Evolutionary conservation across 1,140 invertebrate species (phyloP).

Genomic region (Oppia nitens): DNA sequence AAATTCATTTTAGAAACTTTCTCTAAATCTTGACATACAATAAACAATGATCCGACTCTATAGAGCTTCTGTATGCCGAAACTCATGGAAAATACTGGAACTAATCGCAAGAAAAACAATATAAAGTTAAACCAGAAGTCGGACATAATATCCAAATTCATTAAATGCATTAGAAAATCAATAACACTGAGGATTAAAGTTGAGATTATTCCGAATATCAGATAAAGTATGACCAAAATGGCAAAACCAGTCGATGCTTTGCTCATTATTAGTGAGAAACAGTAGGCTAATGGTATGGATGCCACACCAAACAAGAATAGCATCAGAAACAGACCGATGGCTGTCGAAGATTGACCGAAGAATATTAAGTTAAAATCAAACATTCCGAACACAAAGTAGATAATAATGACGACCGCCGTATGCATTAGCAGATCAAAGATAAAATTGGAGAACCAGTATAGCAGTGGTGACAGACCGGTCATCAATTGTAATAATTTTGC

Average conservation of each 20-base stretch:
- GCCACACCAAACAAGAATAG: slow-evolving; percentile 18
- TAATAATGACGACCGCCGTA: not conserved
- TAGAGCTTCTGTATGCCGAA: slow-evolving; percentile 8
- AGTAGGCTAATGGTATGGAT: slow-evolving; percentile 20
- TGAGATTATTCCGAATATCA: slow-evolving; percentile 6
- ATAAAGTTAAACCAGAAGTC: not conserved
- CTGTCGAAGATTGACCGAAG: slow-evolving; percentile 1
- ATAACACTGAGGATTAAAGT: not conserved
- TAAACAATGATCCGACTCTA: not conserved
- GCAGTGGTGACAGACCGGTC: slow-evolving; percentile 14
- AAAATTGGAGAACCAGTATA: slow-evolving; percentile 19
- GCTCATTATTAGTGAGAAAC: slow-evolving; percentile 15
- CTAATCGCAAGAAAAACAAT: not conserved
- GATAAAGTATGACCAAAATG: slow-evolving; percentile 12
- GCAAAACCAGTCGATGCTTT: slow-evolving; percentile 16
- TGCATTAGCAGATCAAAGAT: slow-evolving; percentile 16
- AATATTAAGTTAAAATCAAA: slow-evolving; percentile 6
- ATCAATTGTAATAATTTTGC: slow-evolving; percentile 21
- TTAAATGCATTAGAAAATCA: not conserved
- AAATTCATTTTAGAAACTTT: not conserved
- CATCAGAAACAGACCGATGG: slow-evolving; percentile 12
- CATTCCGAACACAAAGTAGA: slow-evolving; percentile 1
- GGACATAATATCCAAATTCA: not conserved
- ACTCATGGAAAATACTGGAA: slow-evolving; percentile 11
- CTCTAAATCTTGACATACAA: not conserved